These are phyloP conservation scores for Tenthredo scrophulariae DNA, from an alignment of 2,888 invertebrate genomes.

Conservation along the genomic window DNA sequence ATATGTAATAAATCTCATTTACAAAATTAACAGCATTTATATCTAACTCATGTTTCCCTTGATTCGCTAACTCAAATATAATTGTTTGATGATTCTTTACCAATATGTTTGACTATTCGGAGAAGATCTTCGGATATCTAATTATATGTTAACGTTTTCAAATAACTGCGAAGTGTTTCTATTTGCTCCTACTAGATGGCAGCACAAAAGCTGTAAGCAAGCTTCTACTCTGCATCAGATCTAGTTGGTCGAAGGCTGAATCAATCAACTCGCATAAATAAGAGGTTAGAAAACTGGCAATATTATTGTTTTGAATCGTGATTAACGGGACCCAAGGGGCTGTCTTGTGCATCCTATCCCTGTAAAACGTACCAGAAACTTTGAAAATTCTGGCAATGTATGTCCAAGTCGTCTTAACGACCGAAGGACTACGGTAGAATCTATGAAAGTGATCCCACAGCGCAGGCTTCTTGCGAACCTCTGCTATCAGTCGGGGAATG, in stretches of 20 bases:
- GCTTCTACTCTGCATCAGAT: not conserved
- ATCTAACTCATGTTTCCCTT: not conserved
- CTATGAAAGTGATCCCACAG: not conserved
- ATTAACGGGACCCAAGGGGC: not conserved
- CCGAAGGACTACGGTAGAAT: not conserved
- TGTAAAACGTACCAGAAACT: not conserved
- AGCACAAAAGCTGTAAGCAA: conserved; percentile 1
- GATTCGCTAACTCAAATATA: too few relatives aligned
- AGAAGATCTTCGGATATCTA: not conserved
- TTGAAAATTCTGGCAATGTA: not conserved
- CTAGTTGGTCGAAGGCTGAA: conserved; percentile 6
- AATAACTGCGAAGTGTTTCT: not conserved
- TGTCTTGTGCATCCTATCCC: not conserved
- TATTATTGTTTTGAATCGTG: conserved; percentile 13
- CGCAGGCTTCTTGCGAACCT: not conserved
- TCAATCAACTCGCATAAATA: conserved; percentile 16
- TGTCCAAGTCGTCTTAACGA: not conserved
- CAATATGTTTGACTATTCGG: not conserved
- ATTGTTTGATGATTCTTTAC: too few relatives aligned
- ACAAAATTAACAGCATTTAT: not conserved
- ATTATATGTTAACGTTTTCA: not conserved
- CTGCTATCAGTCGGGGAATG: not conserved
- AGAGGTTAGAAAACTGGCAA: conserved; percentile 42
- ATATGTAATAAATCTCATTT: not conserved
- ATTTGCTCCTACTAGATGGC: not conserved